phyloP scores from a whole-genome alignment of 53 echinoderm and acorn worm species.

The Actinopyga echinites region DNA sequence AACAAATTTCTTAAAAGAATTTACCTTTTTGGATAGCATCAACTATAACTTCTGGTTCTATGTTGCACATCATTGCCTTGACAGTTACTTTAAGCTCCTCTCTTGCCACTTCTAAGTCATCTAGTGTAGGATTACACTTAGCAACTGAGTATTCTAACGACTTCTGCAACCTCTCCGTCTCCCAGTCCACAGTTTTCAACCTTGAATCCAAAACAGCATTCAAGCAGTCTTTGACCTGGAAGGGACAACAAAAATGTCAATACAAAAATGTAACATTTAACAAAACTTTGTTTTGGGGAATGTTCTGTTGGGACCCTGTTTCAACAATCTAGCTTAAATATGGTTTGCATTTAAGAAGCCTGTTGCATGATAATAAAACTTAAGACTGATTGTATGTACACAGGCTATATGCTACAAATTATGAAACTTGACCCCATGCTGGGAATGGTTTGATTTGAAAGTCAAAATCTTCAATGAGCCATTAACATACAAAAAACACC shows the following conservation, averaged over 20 bases:
- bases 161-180: slow-evolving; percentile 9
- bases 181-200: slow-evolving; percentile 38
- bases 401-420: too few relatives aligned
- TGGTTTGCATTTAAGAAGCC: too few relatives aligned
- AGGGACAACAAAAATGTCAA: background rate
- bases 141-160: slow-evolving; percentile 27
- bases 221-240: slow-evolving; percentile 50
- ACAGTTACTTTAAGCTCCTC: slow-evolving; percentile 86
- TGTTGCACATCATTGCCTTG: slow-evolving; percentile 84
- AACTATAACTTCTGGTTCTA: slow-evolving; percentile 67
- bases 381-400: too few relatives aligned
- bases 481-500: too few relatives aligned
- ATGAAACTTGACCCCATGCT: too few relatives aligned
- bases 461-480: too few relatives aligned
- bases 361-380: too few relatives aligned
- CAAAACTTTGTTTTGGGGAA: too few relatives aligned
- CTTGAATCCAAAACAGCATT: slow-evolving; percentile 35
- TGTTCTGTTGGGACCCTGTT: too few relatives aligned
- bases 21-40: slow-evolving; percentile 79
- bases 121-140: slow-evolving; percentile 38
- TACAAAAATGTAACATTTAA: background rate
- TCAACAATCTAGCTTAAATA: too few relatives aligned
- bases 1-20: background rate
- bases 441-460: too few relatives aligned
- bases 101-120: slow-evolving; percentile 29